Conservation (phyloP, 1,140 invertebrate species). For the Apis dorsata region DNA sequence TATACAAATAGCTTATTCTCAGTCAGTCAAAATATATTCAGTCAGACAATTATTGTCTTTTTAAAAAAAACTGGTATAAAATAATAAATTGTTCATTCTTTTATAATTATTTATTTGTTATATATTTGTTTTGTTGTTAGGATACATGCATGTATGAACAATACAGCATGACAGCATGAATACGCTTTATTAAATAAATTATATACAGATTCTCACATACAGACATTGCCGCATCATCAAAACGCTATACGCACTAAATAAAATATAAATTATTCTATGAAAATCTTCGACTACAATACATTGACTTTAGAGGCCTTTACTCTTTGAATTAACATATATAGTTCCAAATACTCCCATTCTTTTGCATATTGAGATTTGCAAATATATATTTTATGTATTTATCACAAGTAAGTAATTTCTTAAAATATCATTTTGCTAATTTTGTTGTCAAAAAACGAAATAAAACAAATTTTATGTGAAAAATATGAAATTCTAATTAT, state of each 20-base stretch:
- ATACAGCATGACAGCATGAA: conserved; percentile 38
- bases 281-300: conserved; percentile 77
- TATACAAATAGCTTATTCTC: not conserved
- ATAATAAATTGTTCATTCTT: not conserved
- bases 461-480: not conserved
- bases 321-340: conserved; percentile 70
- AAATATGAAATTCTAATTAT: not conserved
- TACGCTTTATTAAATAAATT: conserved; percentile 79
- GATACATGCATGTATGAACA: not conserved
- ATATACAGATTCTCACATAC: conserved; percentile 74
- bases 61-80: not conserved
- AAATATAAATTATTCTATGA: conserved; percentile 75
- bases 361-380: not conserved
- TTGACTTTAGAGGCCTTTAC: conserved; percentile 78
- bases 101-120: not conserved
- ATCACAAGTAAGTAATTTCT: not conserved
- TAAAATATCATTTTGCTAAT: not conserved
- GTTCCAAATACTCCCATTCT: conserved; percentile 11
- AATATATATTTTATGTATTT: not conserved
- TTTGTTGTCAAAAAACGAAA: not conserved
- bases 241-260: conserved; percentile 73
- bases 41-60: too few species aligned
- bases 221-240: conserved; percentile 68
- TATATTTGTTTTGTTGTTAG: not conserved
- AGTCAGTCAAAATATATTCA: not conserved